Evolutionary conservation across 2,888 invertebrate genomes (phyloP), one percentile per base, ranked within the genome.

Genomic region (Drosophila pullipes): DNA sequence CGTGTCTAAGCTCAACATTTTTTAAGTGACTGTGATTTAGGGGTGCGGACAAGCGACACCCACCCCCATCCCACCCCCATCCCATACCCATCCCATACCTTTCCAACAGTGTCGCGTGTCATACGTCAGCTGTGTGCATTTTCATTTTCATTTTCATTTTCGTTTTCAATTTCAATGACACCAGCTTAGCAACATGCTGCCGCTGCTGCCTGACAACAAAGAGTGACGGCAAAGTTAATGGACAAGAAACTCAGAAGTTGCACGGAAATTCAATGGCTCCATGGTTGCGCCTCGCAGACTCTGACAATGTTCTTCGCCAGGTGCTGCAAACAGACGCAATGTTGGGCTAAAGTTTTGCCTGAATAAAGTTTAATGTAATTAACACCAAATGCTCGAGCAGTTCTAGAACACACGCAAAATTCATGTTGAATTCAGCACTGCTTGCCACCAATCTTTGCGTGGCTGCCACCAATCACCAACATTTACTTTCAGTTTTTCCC

Each of bases 91-190:
- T 5, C 16, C 2, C n/a, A n/a, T n/a, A n/a, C n/a, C n/a, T n/a
- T n/a, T n/a, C n/a, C 28, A 18, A 33, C 39, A 52, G 65, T 59
- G 66, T 81, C 74, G 75, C 90, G 73, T 91, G 85, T 87, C 84
- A 84, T 79, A 79, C 86, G 84, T 91, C 90, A 91, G 83, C 86
- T 90, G 89, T 75, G 77, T 88, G 80, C 82, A 83, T 81, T 91
- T 85, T 82, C 82, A 85, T 28, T 60, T 65, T 41, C 11, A 22
- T 22, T 44, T 22, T 44, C 11, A 6, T 13, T 44, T 62, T 52
- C 65, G 49, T 55, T 68, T 69, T 69, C 62, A 70, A 85, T 86
- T 88, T 86, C 85, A 86, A 86, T 90, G 90, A 89, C 90, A 87
- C 84, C 81, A 84, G 82, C 81, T 88, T 82, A 82, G 74, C 74